Evolutionary conservation across 2,113 vertebrate species (phyloP).

Genomic region (Elachura formosa): DNA sequence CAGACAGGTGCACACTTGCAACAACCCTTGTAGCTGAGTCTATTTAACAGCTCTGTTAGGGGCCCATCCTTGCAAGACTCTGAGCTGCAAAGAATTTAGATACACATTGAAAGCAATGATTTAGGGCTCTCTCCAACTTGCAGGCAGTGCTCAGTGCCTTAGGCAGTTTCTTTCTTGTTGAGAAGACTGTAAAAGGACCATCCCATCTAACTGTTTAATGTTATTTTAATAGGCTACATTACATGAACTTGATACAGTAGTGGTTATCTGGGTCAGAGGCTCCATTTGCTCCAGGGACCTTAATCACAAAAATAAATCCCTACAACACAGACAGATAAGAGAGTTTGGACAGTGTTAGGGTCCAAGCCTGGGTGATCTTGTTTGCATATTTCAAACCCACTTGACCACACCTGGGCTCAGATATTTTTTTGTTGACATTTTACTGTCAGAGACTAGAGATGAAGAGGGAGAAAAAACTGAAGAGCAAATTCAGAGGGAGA

Average conservation of each 20-base stretch:
- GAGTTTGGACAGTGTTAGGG: neutral
- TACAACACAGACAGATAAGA: neutral
- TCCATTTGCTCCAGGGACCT: neutral
- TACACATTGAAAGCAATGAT: neutral
- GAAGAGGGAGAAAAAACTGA: neutral
- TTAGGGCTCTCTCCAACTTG: neutral
- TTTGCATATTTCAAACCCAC: neutral
- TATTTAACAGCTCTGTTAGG: slow-evolving; percentile 29
- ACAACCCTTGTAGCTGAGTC: neutral
- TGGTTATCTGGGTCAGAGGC: neutral
- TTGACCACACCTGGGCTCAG: neutral
- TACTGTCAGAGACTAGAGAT: neutral
- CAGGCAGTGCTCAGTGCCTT: neutral
- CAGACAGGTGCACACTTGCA: slow-evolving; percentile 47
- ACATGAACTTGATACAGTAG: neutral
- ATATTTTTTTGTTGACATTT: neutral
- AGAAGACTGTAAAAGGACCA: neutral
- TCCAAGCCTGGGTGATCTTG: neutral
- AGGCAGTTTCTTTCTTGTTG: neutral
- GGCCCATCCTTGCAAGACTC: neutral
- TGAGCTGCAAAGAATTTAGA: neutral
- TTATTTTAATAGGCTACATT: slow-evolving; percentile 24
- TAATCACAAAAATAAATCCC: neutral
- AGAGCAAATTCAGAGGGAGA: neutral
- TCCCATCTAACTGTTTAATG: slow-evolving; percentile 11